Evolutionary conservation across 2,113 vertebrate genomes (phyloP), one percentile per base, ranked within the genome.

Genomic region (Potamarius usumacintae): DNA sequence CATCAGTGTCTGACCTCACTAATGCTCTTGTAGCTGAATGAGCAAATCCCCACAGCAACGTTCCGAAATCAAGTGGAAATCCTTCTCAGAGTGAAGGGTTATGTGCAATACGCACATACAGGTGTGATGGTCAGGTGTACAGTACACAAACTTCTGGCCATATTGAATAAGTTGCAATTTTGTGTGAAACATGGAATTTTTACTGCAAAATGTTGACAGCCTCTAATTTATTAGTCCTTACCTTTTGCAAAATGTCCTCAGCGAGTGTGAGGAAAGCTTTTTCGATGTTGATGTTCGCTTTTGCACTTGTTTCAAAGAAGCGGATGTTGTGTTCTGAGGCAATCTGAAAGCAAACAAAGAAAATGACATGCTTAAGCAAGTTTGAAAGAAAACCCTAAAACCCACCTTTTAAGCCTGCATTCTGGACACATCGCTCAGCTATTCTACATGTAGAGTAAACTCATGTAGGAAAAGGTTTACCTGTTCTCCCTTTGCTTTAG

Each of bases 161-260:
- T 34, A 78, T 27, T 27, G 14, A 53, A 78, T 20, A 22, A 74
- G 18, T 5, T 50, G 42, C 3, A 50, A 74, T 77, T n/a, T 42
- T 48, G 20, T 48, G 15, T 2, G 10, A 52, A 77, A 78, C 50
- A 78, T 65, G 20, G 18, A n/a, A 14, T 15, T 27, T 80, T 57
- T 34, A 18, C 15, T 58, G 42, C 42, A 52, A 48, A 67, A n/a
- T 22, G 5, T 69, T 20, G 9, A 52, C n/a, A 60, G 79, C 4
- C 57, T 79, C 25, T 27, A 15, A 15, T 57, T 79, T 79, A 20
- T 42, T 3, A 15, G 25, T 53, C 82, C 79, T 74, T 92, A 99
- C 98, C 98, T 99, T 99, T 97, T 95, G 97, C 94, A 99, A 96
- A 93, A 99, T 99, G 95, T 99, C 98, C 97, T 99, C 98, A 95